Evolutionary conservation across 2,113 vertebrate genomes (phyloP), one percentile per base, ranked within the genome.

Genomic region (Engraulis encrasicolus): DNA sequence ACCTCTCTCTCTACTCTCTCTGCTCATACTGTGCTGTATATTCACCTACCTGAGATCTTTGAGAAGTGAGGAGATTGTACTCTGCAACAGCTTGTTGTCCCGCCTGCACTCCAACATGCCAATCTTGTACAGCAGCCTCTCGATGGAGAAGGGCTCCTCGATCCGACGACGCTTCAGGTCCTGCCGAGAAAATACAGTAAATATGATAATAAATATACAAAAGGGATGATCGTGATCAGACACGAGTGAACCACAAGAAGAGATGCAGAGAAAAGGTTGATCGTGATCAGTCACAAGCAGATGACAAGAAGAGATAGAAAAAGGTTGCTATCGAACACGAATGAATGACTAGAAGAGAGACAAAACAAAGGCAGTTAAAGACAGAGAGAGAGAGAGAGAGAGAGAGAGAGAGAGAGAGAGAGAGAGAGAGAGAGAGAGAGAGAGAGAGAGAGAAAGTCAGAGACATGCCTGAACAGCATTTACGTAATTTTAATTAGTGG

Each of bases 71-170:
- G 96, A 95, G 92, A 97, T 95, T 20, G 94, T 93, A 83, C 94
- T 96, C 93, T 97, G 95, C 84, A 95, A 94, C 19, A 95, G 93
- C 1, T 95, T 95, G 0, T 97, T 96, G 49, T 97, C 96, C 89
- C 96, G 96, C 54, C 96, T 96, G 0, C 95, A 96, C 87, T 97
- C 97, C 1, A 95, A 96, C 12, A 94, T 96, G 84, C 96, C 96
- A 54, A 97, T 96, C 92, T 97, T 96, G 92, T 96, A 97, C 81
- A 97, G 95, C 89, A 97, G 86, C 93, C 97, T 97, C 88, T 97
- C 97, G 93, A 97, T 97, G 49, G 97, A 97, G 90, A 97, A 97
- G 0, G 96, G 95, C 88, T 97, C 97, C 85, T 96, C 96, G 89
- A 97, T 96, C 66, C 93, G 95, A 82, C 96, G 95, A 50, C 93